Base-by-base conservation (phyloP, 2,888 invertebrate genomes). In the Folsomia candida region DNA sequence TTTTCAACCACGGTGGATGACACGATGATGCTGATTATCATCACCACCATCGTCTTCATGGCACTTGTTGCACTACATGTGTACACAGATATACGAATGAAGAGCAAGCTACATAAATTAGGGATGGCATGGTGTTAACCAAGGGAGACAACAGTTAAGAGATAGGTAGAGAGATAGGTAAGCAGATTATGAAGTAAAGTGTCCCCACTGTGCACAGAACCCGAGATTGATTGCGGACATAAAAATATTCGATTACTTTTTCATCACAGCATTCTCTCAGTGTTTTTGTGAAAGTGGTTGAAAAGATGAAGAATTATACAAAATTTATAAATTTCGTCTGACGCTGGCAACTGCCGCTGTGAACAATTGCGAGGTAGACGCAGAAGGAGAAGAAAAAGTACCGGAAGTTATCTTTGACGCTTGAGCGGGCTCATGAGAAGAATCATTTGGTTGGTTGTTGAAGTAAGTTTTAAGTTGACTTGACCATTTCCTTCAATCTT, bases 391-490 rank as follows among this genome's bases (percentile, higher is more conserved):
- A n/a, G n/a, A 51, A 65, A 65, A 65, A 65, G 47, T 74, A 74
- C 76, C 76, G 76, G 76, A 76, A 76, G 76, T 76, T 65, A 65
- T 67, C 69, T 63, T 74, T 76, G 73, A 76, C 76, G 76, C 74
- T 76, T 74, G 70, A 76, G 72, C 70, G 72, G 69, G 72, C 70
- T 70, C 72, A 69, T 65, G 70, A 67, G 73, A 69, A 65, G 65
- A 54, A 54, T 57, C 65, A 65, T 65, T 65, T 65, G 65, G 57
- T 65, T 64, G 24, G 59, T 14, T 59, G 4, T 4, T 59, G 24
- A n/a, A n/a, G n/a, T n/a, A n/a, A n/a, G n/a, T 54, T 54, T 14
- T 54, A 20, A 37, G 18, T 54, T 20, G 20, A 54, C 22, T 54
- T 54, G 54, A 54, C 54, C 54, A 54, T 54, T 47, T 54, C 54